Percentiles rank a stretch among this genome's conserved stretches.
These are phyloP conservation scores for Raja brachyura DNA, from an alignment of 2,113 vertebrate species.

Conservation along the genomic window DNA sequence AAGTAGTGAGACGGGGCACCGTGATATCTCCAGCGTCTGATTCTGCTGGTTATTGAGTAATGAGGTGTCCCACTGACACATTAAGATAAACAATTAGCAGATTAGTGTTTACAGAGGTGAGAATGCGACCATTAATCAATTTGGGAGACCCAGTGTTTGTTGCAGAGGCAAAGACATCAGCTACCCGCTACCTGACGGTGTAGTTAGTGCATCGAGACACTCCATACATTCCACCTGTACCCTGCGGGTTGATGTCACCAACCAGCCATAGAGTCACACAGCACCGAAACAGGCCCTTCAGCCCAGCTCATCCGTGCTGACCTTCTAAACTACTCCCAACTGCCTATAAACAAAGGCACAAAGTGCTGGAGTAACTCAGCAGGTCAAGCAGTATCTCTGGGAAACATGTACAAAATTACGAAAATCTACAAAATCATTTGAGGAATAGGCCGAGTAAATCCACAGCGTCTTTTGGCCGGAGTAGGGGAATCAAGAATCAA, in stretches of 20 bases:
- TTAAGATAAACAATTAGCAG: constrained; percentile 28
- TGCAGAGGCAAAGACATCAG: neutral
- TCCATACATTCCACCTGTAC: neutral
- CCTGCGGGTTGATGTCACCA: neutral
- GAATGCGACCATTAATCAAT: constrained; percentile 16
- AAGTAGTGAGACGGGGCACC: neutral
- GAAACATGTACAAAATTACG: no score
- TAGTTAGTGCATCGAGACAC: neutral
- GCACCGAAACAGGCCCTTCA: no score
- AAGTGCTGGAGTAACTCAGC: no score
- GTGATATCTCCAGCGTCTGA: neutral
- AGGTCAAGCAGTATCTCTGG: no score
- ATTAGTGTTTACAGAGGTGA: constrained; percentile 33
- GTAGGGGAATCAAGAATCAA: no score
- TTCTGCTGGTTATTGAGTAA: constrained; percentile 17
- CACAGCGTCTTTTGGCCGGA: no score
- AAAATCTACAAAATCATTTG: no score
- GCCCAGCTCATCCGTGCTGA: no score
- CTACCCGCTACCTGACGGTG: neutral
- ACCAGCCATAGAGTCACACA: no score
- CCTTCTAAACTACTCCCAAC: no score
- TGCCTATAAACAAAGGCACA: no score
- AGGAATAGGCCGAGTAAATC: no score
- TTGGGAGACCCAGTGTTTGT: neutral
- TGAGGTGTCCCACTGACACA: constrained; percentile 30